Conservation (phyloP, 2,797 vertebrate species). For the Florisuga fusca region DNA sequence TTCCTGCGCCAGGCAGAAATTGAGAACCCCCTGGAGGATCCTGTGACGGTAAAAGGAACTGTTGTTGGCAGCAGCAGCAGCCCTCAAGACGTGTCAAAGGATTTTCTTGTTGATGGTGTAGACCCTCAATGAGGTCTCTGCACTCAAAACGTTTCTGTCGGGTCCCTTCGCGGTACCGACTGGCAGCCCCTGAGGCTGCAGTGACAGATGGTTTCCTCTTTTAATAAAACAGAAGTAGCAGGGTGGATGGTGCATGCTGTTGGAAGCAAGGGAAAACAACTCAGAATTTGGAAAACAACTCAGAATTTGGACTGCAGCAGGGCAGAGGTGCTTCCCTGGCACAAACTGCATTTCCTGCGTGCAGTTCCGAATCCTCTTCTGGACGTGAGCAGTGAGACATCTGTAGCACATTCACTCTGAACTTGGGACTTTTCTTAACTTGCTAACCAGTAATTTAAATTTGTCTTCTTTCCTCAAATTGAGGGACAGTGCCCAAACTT, state of each 20-base stretch:
- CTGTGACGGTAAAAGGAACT: conserved; percentile 82
- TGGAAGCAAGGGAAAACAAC: background rate
- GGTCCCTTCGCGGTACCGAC: rapidly evolving
- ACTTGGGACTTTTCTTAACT: background rate
- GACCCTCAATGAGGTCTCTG: rapidly evolving
- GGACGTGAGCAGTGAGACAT: rapidly evolving
- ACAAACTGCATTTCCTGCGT: background rate
- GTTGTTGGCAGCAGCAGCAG: background rate
- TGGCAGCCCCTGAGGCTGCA: background rate
- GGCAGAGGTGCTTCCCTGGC: background rate
- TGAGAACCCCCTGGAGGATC: conserved; percentile 95
- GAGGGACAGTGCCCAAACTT: background rate
- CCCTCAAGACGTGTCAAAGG: background rate
- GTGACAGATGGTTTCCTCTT: rapidly evolving
- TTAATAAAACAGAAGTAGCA: background rate
- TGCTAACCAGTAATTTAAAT: background rate
- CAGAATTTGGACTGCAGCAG: background rate
- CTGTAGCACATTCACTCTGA: background rate
- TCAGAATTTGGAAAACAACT: background rate
- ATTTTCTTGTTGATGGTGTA: rapidly evolving
- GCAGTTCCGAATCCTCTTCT: background rate
- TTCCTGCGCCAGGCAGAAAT: conserved; percentile 96
- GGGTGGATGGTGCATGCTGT: background rate
- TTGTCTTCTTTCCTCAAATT: background rate
- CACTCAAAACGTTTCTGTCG: background rate